Evolutionary conservation across 2,113 vertebrate genomes (phyloP).

Genomic region (Carettochelys insculpta): DNA sequence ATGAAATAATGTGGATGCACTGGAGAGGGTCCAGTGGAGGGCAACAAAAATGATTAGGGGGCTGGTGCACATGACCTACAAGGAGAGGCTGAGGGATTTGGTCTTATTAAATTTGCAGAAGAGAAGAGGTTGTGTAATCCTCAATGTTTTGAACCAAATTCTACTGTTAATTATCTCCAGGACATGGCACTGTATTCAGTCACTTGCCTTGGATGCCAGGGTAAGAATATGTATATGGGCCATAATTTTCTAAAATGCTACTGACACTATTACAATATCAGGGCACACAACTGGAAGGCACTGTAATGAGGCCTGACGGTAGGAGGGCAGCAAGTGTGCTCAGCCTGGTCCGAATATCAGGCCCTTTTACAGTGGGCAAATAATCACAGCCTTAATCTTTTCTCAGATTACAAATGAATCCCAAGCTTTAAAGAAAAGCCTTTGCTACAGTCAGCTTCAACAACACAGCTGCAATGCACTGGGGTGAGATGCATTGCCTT

Average conservation of each 20-base stretch:
- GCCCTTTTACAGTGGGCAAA: constrained; percentile 12
- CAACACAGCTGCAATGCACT: constrained; percentile 4
- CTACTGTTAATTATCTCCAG: neutral
- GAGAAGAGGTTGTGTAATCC: no score
- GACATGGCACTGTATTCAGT: neutral
- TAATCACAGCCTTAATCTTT: neutral
- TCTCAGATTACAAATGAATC: constrained; percentile 49
- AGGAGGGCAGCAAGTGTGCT: neutral
- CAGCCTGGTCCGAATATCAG: fast-evolving
- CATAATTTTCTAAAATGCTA: neutral
- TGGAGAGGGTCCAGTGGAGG: no score
- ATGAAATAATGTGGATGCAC: no score
- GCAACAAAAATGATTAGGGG: no score
- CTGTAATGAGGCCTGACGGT: neutral
- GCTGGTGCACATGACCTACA: no score
- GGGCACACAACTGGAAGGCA: neutral
- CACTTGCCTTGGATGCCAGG: neutral
- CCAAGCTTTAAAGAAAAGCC: constrained; percentile 12
- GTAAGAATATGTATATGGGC: neutral
- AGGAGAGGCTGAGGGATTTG: no score
- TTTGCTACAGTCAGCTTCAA: constrained; percentile 28
- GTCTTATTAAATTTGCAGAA: no score
- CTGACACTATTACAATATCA: neutral
- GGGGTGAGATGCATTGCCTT: constrained; percentile 17
- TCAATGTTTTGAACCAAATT: neutral